Conservation (phyloP, 2,888 invertebrate species). For the Serrognathus titanus region DNA sequence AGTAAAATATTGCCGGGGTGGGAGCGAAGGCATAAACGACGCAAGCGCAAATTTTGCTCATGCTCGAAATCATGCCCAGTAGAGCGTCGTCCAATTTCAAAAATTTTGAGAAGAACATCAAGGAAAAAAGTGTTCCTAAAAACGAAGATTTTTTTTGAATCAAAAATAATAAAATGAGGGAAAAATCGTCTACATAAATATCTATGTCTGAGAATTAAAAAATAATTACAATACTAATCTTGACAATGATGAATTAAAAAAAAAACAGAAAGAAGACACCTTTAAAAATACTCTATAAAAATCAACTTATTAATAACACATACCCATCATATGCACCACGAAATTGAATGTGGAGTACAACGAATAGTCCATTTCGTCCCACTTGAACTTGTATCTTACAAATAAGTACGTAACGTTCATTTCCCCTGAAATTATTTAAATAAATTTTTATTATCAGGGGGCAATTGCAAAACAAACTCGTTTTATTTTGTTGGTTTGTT, state of each 20-base stretch:
- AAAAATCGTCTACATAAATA: no score
- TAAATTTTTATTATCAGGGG: no score
- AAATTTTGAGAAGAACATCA: constrained; percentile 72
- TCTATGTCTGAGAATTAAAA: no score
- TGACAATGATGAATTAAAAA: no score
- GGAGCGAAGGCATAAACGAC: constrained; percentile 78
- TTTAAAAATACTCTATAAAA: no score
- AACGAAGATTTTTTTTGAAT: constrained; percentile 21
- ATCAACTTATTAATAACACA: no score
- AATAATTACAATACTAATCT: no score
- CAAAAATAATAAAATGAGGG: no score
- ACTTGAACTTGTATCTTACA: constrained; percentile 74
- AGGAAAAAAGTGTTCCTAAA: constrained; percentile 71
- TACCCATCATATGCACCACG: constrained; percentile 72
- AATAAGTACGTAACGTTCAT: constrained; percentile 79
- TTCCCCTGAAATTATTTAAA: constrained; percentile 59
- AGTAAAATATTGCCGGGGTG: constrained; percentile 70
- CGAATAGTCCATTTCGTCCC: constrained; percentile 80
- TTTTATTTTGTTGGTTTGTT: no score
- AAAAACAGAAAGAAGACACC: no score
- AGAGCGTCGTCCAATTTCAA: constrained; percentile 75
- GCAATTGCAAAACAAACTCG: no score
- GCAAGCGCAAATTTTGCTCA: constrained; percentile 74
- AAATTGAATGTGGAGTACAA: constrained; percentile 76
- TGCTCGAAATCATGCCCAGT: constrained; percentile 76